Conservation (phyloP, 2,888 invertebrate species). For the Drosophila kanekoi region DNA sequence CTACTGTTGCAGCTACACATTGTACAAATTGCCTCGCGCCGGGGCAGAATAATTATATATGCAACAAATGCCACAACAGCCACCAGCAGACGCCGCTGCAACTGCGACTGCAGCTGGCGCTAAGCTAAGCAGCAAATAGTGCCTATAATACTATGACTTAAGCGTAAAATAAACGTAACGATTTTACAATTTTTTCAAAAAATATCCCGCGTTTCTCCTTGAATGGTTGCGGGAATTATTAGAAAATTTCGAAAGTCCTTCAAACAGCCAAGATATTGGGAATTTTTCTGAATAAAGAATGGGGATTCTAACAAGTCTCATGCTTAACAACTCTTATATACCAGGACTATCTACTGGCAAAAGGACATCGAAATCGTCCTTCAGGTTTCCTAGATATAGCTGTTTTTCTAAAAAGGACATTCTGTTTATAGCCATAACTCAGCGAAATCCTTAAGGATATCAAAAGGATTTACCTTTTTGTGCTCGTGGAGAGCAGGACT, state of each 20-base stretch:
- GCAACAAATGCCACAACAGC: constrained; percentile 3
- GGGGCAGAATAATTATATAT: constrained; percentile 35
- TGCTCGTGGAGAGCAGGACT: no score
- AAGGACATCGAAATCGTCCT: no score
- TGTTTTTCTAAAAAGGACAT: background rate
- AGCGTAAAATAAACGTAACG: constrained; percentile 72
- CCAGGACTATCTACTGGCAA: no score
- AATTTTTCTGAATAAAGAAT: no score
- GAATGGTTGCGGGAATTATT: no score
- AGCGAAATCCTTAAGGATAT: background rate
- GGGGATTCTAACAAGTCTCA: no score
- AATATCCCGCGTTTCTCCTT: background rate
- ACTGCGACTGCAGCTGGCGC: constrained; percentile 31
- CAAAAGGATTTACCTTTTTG: no score
- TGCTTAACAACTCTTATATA: no score
- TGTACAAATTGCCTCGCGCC: constrained; percentile 65
- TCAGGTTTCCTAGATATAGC: background rate
- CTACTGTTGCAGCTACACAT: constrained; percentile 30
- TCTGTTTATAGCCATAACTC: background rate
- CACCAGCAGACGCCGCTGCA: constrained; percentile 32
- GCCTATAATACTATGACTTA: constrained; percentile 66
- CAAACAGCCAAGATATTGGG: no score
- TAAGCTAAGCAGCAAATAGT: constrained; percentile 64
- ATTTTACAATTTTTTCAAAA: constrained; percentile 73
- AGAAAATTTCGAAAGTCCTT: no score